Evolutionary conservation across 2,797 vertebrate genomes (phyloP).

Genomic region (Vultur gryphus): DNA sequence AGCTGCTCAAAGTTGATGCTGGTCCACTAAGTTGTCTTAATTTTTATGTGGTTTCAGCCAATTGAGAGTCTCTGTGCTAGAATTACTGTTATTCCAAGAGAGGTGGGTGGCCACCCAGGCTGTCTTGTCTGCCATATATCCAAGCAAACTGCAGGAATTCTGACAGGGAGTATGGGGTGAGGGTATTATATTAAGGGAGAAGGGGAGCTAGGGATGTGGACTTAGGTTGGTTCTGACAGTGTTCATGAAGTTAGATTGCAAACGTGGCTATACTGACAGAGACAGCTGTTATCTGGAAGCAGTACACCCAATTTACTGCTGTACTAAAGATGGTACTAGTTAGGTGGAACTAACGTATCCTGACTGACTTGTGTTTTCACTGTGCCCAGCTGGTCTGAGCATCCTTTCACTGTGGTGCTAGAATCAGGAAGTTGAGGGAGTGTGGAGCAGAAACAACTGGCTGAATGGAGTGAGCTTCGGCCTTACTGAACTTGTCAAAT

Average conservation of each 20-base stretch:
- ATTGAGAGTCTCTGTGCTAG: neutral
- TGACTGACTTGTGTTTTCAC: neutral
- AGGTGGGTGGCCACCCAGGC: neutral
- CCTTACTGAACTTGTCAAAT: neutral
- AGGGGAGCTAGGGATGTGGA: neutral
- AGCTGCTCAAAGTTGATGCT: neutral
- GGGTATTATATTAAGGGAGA: neutral
- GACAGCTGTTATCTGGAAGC: neutral
- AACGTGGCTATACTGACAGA: neutral
- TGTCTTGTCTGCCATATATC: accelerated
- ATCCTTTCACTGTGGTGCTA: neutral
- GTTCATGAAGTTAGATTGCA: neutral
- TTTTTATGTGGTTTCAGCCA: neutral
- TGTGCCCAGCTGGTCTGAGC: neutral
- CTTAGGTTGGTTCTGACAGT: neutral
- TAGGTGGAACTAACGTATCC: neutral
- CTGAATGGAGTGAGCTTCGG: neutral
- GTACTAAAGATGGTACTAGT: neutral
- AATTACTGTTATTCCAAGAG: neutral
- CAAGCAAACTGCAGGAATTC: neutral
- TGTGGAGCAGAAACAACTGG: neutral
- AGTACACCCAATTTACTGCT: neutral
- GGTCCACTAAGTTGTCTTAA: neutral
- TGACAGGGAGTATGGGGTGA: neutral
- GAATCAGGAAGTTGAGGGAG: neutral